Conservation (phyloP, 2,888 invertebrate species). For the Amorpha juglandis region DNA sequence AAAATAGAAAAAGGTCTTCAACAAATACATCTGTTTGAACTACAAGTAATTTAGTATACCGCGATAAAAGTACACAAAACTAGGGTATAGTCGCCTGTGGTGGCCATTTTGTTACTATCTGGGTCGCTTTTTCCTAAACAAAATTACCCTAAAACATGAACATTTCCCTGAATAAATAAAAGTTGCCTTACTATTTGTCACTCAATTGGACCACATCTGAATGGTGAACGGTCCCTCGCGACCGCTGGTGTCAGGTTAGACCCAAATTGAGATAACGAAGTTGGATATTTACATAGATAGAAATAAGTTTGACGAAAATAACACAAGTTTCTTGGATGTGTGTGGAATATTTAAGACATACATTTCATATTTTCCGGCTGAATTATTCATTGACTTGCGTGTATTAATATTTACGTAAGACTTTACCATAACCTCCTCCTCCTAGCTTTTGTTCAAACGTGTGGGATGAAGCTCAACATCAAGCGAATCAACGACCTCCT, state of each 20-base stretch:
- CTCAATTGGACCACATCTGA: constrained; percentile 38
- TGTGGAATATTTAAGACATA: background rate
- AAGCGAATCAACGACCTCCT: no score
- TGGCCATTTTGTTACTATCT: constrained; percentile 19
- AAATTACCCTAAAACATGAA: constrained; percentile 36
- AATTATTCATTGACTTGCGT: background rate
- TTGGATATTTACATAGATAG: constrained; percentile 23
- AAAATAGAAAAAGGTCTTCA: constrained; percentile 4
- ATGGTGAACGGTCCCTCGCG: constrained; percentile 30
- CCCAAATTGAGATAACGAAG: constrained; percentile 21
- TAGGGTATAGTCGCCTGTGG: constrained; percentile 11
- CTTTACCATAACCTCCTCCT: background rate
- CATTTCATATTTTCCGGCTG: background rate
- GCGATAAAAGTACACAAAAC: constrained; percentile 14
- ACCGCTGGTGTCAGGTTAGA: constrained; percentile 25
- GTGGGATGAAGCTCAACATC: background rate
- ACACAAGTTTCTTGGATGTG: background rate
- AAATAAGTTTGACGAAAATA: constrained; percentile 12
- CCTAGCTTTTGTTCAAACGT: background rate
- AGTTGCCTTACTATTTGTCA: constrained; percentile 38
- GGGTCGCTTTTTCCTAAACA: constrained; percentile 19
- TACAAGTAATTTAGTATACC: constrained; percentile 10
- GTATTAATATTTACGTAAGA: background rate
- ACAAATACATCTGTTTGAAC: background rate
- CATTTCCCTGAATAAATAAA: constrained; percentile 39